A percentile compares a stretch with the other conserved stretches of the same genome.
Conservation (phyloP, 2,113 vertebrate species). For the Ardeotis arabs region DNA sequence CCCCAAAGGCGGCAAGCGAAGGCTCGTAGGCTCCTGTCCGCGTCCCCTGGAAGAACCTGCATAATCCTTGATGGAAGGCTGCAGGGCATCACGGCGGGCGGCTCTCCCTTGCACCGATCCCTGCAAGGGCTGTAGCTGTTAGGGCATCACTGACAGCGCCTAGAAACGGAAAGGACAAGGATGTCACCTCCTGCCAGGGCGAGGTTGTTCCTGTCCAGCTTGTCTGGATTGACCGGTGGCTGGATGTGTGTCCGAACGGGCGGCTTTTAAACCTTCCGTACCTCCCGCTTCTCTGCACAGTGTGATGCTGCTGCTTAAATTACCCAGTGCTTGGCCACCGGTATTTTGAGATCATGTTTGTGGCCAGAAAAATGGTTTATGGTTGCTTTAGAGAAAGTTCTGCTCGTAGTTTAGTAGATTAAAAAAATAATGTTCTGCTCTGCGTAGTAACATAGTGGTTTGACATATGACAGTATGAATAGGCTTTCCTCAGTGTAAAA, state of each 20-base stretch:
- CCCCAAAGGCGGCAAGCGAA: neutral
- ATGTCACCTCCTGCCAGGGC: neutral
- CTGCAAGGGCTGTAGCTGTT: too few relatives aligned
- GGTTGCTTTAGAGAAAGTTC: neutral
- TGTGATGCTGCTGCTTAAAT: neutral
- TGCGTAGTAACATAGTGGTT: neutral
- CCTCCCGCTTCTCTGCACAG: neutral
- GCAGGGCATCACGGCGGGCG: neutral
- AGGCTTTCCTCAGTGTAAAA: neutral
- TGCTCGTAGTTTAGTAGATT: neutral
- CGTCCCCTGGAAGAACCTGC: neutral
- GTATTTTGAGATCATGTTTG: neutral
- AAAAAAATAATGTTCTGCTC: neutral
- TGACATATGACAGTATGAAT: neutral
- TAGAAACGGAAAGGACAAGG: neutral
- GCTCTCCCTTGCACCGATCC: accelerated
- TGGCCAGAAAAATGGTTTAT: neutral
- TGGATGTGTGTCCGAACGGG: neutral
- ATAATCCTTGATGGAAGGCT: accelerated
- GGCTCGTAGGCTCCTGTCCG: neutral
- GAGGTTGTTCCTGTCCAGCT: neutral
- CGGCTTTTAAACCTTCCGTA: neutral
- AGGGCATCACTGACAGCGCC: neutral
- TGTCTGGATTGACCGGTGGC: too few relatives aligned
- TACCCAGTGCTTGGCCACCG: neutral